Evolutionary conservation across 92 coral and sea anemone genomes (phyloP).

Genomic region (Umimayanthus kanabou): DNA sequence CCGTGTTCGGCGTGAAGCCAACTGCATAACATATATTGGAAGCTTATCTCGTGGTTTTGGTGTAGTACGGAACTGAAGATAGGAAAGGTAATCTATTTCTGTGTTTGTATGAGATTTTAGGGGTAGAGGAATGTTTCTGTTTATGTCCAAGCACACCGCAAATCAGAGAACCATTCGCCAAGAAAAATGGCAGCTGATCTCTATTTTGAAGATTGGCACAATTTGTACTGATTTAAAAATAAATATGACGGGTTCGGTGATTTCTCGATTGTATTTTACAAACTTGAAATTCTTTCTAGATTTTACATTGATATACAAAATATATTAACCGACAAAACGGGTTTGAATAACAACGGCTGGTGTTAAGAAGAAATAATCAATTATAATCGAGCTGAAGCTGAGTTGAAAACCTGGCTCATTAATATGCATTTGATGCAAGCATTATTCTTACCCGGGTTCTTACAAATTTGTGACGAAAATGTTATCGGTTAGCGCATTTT

Average conservation of each 20-base stretch:
- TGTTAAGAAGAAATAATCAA: background rate
- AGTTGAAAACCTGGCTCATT: background rate
- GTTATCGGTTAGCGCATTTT: background rate
- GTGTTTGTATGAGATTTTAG: background rate
- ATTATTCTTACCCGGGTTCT: no score
- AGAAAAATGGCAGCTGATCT: background rate
- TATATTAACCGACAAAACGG: background rate
- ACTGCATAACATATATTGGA: background rate
- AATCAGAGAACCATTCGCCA: background rate
- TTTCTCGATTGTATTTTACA: background rate
- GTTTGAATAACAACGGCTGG: background rate
- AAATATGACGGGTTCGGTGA: conserved; percentile 3
- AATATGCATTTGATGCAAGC: background rate
- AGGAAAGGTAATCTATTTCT: background rate
- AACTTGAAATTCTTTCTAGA: background rate
- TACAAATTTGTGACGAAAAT: background rate
- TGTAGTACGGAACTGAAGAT: background rate
- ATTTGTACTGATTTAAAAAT: background rate
- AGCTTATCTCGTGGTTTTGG: background rate
- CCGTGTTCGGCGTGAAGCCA: background rate
- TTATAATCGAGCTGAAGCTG: background rate
- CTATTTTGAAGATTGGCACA: background rate
- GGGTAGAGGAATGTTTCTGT: background rate
- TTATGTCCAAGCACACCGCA: background rate
- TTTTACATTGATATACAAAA: background rate